phyloP scores from a whole-genome alignment of 2,888 invertebrate species.

The Conchocele bisecta region DNA sequence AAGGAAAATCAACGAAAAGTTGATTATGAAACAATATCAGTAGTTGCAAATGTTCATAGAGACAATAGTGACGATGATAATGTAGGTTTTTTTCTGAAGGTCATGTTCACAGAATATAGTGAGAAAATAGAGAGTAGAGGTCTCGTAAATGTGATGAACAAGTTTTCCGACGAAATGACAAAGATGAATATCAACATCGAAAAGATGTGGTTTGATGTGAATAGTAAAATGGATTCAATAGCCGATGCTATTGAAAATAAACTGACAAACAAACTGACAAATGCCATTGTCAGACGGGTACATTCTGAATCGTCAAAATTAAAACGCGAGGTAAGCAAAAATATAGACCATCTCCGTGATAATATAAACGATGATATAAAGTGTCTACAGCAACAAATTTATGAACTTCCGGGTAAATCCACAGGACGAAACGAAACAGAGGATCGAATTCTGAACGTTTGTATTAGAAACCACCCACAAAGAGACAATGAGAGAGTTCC shows the following conservation, averaged over 20 bases:
- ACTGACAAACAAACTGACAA: background rate
- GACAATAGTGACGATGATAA: background rate
- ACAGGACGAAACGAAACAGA: background rate
- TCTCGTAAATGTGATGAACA: background rate
- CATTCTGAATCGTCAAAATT: background rate
- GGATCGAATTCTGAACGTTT: background rate
- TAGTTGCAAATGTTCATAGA: background rate
- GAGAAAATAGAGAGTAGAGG: background rate
- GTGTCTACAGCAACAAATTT: background rate
- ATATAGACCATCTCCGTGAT: background rate
- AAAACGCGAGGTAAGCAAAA: background rate
- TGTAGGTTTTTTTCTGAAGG: background rate
- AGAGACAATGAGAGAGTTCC: background rate
- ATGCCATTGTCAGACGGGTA: background rate
- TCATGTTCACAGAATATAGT: background rate
- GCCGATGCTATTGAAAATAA: background rate
- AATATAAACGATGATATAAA: background rate
- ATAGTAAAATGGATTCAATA: background rate
- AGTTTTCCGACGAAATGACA: conserved; percentile 3
- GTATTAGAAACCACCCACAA: conserved; percentile 4
- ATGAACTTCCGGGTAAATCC: background rate
- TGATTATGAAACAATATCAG: background rate
- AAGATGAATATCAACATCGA: background rate
- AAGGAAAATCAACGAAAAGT: background rate
- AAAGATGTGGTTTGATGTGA: background rate